phyloP scores from a whole-genome alignment of 1,140 invertebrate species.

The Doryteuthis pealeii region DNA sequence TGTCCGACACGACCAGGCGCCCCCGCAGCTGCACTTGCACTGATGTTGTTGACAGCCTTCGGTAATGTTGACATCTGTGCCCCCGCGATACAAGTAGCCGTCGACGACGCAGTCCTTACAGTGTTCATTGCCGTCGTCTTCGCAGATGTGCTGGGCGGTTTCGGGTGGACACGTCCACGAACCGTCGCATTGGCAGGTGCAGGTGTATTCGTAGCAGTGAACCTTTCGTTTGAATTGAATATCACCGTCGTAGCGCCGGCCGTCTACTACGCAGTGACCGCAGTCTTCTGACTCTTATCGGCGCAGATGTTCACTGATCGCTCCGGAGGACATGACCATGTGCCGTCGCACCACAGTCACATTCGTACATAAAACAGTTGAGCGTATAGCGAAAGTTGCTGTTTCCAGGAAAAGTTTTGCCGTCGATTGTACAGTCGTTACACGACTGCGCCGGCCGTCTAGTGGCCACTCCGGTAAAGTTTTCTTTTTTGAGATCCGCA shows the following conservation, averaged over 20 bases:
- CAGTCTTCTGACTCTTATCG: background rate
- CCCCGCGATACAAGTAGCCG: conserved; percentile 14
- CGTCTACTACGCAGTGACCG: conserved; percentile 8
- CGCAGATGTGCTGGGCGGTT: conserved; percentile 27
- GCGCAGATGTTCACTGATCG: conserved; percentile 35
- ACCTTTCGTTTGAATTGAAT: conserved; percentile 19
- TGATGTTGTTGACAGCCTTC: conserved; percentile 36
- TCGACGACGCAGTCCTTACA: conserved; percentile 23
- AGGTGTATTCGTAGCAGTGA: conserved; percentile 31
- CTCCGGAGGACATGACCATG: conserved; percentile 29
- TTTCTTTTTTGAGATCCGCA: background rate
- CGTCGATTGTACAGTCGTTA: conserved; percentile 12
- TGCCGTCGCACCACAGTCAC: conserved; percentile 42
- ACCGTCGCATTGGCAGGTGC: conserved; percentile 35
- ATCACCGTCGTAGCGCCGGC: conserved; percentile 15
- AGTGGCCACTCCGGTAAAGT: background rate
- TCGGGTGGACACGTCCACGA: conserved; percentile 28
- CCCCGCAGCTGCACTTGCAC: conserved; percentile 42
- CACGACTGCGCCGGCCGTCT: background rate
- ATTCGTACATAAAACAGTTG: conserved; percentile 35
- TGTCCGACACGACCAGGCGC: conserved; percentile 38
- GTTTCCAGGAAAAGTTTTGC: conserved; percentile 24
- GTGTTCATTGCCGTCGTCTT: background rate
- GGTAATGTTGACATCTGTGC: conserved; percentile 25
- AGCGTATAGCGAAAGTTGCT: conserved; percentile 30